These are phyloP conservation scores for Dolichopus griseipennis DNA, from an alignment of 2,888 invertebrate species.

Conservation along the genomic window DNA sequence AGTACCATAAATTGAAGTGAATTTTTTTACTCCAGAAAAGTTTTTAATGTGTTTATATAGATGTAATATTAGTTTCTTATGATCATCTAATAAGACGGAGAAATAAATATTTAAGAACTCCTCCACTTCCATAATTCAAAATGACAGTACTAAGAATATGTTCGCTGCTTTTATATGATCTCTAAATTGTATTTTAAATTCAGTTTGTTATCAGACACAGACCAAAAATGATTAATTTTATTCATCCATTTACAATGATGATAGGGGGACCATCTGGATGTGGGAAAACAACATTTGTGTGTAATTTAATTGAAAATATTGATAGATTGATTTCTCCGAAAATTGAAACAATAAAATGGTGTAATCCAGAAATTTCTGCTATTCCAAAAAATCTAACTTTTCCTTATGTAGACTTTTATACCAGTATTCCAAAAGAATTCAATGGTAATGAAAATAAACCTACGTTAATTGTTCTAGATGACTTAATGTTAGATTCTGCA, in stretches of 20 bases:
- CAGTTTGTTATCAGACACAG: background rate
- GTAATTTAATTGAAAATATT: conserved; percentile 10
- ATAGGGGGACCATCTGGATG: conserved; percentile 12
- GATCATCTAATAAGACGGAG: no score
- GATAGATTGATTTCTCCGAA: background rate
- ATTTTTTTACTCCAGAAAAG: no score
- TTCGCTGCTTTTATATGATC: no score
- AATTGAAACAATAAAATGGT: conserved; percentile 14
- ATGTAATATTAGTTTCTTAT: no score
- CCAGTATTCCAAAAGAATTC: conserved; percentile 8
- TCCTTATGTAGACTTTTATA: conserved; percentile 5
- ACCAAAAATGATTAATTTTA: conserved; percentile 10
- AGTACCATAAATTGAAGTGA: no score
- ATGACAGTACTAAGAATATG: no score
- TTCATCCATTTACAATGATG: conserved; percentile 13
- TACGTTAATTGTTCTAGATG: conserved; percentile 11
- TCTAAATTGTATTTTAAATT: background rate
- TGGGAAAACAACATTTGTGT: conserved; percentile 14
- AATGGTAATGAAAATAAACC: conserved; percentile 4
- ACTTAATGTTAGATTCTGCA: conserved; percentile 13
- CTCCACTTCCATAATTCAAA: no score
- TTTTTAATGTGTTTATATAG: no score
- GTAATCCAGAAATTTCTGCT: conserved; percentile 11
- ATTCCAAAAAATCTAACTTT: conserved; percentile 9
- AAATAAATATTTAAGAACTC: no score